Base-by-base conservation (phyloP, 2,888 invertebrate genomes). In the Rhorus exstirpatorius region DNA sequence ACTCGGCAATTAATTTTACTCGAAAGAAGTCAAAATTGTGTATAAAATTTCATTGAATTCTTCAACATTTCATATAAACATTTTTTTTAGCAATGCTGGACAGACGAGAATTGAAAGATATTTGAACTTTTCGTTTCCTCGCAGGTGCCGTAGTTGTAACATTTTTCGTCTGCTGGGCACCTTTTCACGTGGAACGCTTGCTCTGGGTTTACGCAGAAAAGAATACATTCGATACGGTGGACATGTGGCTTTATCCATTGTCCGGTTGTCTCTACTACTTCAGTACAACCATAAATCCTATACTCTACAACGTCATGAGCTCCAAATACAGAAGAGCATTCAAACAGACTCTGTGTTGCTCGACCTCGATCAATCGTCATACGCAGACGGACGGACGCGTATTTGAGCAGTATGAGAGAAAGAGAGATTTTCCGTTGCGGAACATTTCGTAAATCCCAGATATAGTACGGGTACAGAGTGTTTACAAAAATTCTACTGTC, bases 111-210 rank as follows among this genome's bases (percentile, higher is more conserved):
- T 97, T 97, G 91, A 95, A 95, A 81, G 96, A 96, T 89, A 96
- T 96, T 0, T 94, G 35, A 91, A 88, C 84, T 75, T 65, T 17
- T 38, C 74, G 41, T 17, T 21, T 17, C 86, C 72, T 94, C 94
- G 12, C 94, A 99, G 99, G 97, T 86, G 97, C 97, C 1, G 98
- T 99, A 21, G 99, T 99, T 71, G 94, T 98, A 6, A 97, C 97
- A 35, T 99, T 99, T 94, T 98, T 98, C 94, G 94, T 98, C 10
- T 98, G 98, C 93, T 99, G 99, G 98, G 97, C 98, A 0, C 99
- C 99, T 26, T 99, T 98, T 94, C 99, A 99, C 94, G 95, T 97
- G 83, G 99, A 99, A 93, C 94, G 99, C 3, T 94, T 99, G 71
- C 95, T 98, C 92, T 97, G 96, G 91, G 95, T 97, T 87, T 96